Evolutionary conservation across 1,140 invertebrate species (phyloP).

Genomic region (Acarapis woodi): DNA sequence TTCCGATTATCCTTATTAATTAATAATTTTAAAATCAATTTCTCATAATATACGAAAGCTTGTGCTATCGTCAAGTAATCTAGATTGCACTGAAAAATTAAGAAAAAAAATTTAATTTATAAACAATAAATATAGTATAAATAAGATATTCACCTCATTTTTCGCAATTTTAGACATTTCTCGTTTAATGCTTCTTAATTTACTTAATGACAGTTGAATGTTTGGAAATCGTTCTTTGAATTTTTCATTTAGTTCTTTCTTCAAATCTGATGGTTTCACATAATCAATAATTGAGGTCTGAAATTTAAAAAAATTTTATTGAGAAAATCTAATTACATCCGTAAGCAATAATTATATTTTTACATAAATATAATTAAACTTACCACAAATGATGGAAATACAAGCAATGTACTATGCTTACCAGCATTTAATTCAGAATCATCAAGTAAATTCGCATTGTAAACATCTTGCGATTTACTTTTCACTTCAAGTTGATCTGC

Average conservation of each 20-base stretch:
- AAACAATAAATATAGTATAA: constrained; percentile 4
- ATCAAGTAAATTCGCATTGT: constrained; percentile 64
- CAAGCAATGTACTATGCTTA: constrained; percentile 71
- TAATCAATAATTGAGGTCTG: constrained; percentile 72
- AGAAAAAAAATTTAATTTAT: constrained; percentile 1
- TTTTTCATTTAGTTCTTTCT: constrained; percentile 90
- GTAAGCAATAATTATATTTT: not conserved
- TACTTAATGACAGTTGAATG: constrained; percentile 80
- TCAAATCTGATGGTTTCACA: constrained; percentile 76
- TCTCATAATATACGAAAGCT: constrained; percentile 91
- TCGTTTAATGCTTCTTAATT: constrained; percentile 56
- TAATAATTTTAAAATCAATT: constrained; percentile 55
- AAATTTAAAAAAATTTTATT: not conserved
- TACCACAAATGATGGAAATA: constrained; percentile 81
- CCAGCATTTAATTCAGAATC: constrained; percentile 82
- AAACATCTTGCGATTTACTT: not conserved
- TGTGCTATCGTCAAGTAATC: constrained; percentile 76
- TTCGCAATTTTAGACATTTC: constrained; percentile 77
- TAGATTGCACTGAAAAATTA: constrained; percentile 25
- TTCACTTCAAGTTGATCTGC: not conserved
- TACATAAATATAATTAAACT: constrained; percentile 5
- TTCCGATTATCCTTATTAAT: constrained; percentile 87
- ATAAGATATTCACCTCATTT: constrained; percentile 14
- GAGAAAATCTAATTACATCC: not conserved
- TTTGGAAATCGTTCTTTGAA: constrained; percentile 82